Conservation (phyloP, 2,797 vertebrate genomes). For the Pseudochaenichthys georgianus region DNA sequence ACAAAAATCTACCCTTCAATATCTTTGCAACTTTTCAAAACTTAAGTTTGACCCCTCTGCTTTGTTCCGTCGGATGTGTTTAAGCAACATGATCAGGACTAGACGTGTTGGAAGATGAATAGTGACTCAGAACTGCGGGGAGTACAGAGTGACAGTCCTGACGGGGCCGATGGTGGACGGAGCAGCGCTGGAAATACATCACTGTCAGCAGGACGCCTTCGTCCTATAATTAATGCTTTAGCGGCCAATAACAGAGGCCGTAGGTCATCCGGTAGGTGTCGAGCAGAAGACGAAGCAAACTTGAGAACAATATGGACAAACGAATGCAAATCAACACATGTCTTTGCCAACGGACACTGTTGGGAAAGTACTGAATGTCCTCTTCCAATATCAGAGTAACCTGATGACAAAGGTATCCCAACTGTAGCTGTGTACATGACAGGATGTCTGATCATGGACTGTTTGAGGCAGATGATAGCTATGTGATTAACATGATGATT, state of each 20-base stretch:
- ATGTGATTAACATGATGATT: too few species aligned
- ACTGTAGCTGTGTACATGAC: too few species aligned
- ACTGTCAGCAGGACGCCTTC: constrained; percentile 68
- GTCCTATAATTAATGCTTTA: constrained; percentile 78
- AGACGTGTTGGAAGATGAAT: constrained; percentile 48
- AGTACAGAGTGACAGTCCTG: constrained; percentile 67
- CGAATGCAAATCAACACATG: constrained; percentile 1
- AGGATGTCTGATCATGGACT: too few species aligned
- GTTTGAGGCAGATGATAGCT: too few species aligned
- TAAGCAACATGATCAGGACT: constrained; percentile 48
- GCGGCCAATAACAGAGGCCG: constrained; percentile 60
- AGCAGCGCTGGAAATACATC: constrained; percentile 67
- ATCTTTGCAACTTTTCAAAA: constrained; percentile 10
- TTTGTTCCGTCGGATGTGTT: constrained; percentile 37
- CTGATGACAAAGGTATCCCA: too few species aligned
- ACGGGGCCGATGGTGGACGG: constrained; percentile 62
- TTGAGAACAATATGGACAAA: constrained; percentile 32
- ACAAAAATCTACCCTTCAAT: constrained; percentile 21
- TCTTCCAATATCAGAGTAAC: too few species aligned
- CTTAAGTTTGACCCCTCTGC: constrained; percentile 31
- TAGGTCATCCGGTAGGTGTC: constrained; percentile 44
- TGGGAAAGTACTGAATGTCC: too few species aligned
- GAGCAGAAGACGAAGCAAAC: constrained; percentile 29
- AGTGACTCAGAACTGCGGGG: constrained; percentile 50
- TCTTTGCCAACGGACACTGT: not conserved